Percentiles rank a stretch among this genome's conserved stretches.
Conservation (phyloP, 2,797 vertebrate species). For the Danio jaintianensis region DNA sequence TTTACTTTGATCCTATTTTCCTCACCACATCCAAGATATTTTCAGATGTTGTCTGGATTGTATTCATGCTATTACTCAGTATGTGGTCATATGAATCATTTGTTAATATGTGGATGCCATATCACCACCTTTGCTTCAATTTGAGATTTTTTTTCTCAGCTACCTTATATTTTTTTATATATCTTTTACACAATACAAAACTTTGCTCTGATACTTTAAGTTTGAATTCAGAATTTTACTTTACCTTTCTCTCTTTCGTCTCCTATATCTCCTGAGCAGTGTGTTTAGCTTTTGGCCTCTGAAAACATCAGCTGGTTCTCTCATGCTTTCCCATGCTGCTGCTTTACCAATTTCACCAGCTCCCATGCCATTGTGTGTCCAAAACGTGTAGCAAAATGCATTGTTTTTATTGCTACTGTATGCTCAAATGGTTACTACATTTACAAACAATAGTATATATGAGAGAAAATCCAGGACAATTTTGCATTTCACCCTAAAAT, state of each 20-base stretch:
- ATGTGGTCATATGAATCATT: neutral
- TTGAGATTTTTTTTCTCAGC: neutral
- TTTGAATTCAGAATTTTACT: neutral
- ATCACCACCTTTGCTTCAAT: neutral
- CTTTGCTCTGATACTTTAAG: neutral
- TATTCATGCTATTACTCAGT: neutral
- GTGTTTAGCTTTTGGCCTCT: slow-evolving; percentile 9
- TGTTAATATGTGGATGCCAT: neutral
- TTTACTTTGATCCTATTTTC: neutral
- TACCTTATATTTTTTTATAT: neutral
- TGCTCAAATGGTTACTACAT: too few species aligned
- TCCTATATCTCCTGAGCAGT: neutral
- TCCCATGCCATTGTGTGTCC: neutral
- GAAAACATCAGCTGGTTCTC: neutral
- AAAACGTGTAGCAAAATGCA: slow-evolving; percentile 7
- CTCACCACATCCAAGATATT: neutral
- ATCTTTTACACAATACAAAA: neutral
- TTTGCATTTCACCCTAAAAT: too few species aligned
- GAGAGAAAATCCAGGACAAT: too few species aligned
- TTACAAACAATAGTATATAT: too few species aligned
- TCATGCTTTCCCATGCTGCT: slow-evolving; percentile 2
- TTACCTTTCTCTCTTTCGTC: neutral
- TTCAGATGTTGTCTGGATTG: neutral
- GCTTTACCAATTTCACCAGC: neutral
- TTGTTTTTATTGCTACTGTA: too few species aligned